Conservation (phyloP, 2,888 invertebrate species). For the Elaeidobius kamerunicus region DNA sequence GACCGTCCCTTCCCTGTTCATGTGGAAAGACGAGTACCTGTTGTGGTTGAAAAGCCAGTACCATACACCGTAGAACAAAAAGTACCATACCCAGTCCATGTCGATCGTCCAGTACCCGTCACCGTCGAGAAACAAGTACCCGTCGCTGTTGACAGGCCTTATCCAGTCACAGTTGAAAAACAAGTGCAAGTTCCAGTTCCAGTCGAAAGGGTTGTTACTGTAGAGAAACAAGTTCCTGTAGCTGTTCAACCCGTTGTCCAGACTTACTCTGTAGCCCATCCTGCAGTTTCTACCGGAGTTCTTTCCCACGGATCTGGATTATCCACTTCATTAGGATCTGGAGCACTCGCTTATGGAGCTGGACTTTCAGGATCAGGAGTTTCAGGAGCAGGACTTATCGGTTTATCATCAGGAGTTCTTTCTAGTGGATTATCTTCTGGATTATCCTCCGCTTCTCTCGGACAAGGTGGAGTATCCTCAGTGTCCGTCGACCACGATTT, state of each 20-base stretch:
- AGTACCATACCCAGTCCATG: constrained; percentile 28
- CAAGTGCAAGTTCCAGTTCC: constrained; percentile 25
- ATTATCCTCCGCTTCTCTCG: constrained; percentile 2
- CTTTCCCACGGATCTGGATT: background rate
- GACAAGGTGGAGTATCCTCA: constrained; percentile 1
- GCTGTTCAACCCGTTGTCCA: constrained; percentile 17
- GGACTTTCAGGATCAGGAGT: constrained; percentile 1
- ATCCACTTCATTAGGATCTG: constrained; percentile 1
- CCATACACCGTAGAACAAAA: constrained; percentile 29
- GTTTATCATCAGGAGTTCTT: background rate
- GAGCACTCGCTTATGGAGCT: background rate
- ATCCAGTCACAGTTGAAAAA: constrained; percentile 24
- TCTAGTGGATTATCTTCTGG: background rate
- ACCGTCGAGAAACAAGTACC: constrained; percentile 26
- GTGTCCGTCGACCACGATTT: constrained; percentile 9
- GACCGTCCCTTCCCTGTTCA: constrained; percentile 27
- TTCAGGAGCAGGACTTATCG: background rate
- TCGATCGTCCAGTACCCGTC: constrained; percentile 28
- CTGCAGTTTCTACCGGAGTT: background rate
- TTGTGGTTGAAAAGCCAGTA: constrained; percentile 19
- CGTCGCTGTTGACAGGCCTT: constrained; percentile 23
- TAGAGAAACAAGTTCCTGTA: constrained; percentile 25
- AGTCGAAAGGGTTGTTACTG: constrained; percentile 20
- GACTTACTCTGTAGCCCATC: background rate
- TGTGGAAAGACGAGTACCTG: constrained; percentile 24